Percentiles rank a stretch among this genome's conserved stretches.
Evolutionary conservation across 2,888 invertebrate species (phyloP).

Genomic region (Tinea semifulvella): DNA sequence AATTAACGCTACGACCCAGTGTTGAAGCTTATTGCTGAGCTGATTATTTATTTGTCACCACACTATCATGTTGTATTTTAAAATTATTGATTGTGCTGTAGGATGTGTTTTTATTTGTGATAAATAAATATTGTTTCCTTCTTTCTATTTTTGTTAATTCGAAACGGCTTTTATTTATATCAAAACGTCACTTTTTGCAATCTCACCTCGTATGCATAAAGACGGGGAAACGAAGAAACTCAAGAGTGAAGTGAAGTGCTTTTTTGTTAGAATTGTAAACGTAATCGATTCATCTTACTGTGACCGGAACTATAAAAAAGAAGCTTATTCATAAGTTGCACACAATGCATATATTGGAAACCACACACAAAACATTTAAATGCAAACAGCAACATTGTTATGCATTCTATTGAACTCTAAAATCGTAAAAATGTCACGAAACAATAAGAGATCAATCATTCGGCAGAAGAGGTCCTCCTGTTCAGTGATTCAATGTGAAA

Average conservation of each 20-base stretch:
- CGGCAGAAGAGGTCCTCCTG: slow-evolving; percentile 35
- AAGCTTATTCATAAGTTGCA: slow-evolving; percentile 21
- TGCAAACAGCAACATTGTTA: slow-evolving; percentile 13
- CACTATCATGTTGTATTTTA: no score
- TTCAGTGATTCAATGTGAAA: slow-evolving; percentile 48
- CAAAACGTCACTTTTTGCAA: slow-evolving; percentile 1
- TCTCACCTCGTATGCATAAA: slow-evolving; percentile 3
- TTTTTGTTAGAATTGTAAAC: slow-evolving; percentile 5
- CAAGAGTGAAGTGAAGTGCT: background rate
- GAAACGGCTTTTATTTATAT: slow-evolving; percentile 10
- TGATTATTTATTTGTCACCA: no score
- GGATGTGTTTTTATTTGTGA: no score
- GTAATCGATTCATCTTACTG: slow-evolving; percentile 44
- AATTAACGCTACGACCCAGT: no score
- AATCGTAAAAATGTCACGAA: slow-evolving; percentile 51
- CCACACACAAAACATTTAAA: slow-evolving; percentile 39
- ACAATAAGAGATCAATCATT: slow-evolving; percentile 60
- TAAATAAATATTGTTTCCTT: no score
- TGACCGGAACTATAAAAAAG: slow-evolving; percentile 56
- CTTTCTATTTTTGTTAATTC: slow-evolving; percentile 9
- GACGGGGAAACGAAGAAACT: background rate
- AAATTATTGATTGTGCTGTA: no score
- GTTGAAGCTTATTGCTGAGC: no score
- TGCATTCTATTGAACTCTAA: slow-evolving; percentile 39
- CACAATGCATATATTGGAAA: slow-evolving; percentile 31